Percentiles rank a stretch among this genome's conserved stretches.
phyloP scores from a whole-genome alignment of 2,797 vertebrate species.

The Oryzias sinensis region DNA sequence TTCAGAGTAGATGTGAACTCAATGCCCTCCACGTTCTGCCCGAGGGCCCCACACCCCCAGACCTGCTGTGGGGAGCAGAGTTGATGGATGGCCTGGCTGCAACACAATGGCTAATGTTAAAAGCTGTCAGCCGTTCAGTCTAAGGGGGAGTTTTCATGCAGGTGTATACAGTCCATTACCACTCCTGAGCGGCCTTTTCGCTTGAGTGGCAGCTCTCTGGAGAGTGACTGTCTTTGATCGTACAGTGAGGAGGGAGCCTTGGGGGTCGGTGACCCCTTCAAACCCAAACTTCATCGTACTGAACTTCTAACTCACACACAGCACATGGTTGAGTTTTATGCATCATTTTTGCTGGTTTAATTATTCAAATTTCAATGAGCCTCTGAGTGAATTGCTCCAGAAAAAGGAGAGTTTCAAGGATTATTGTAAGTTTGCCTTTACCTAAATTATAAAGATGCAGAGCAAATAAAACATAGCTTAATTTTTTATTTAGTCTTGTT shows the following conservation, averaged over 20 bases:
- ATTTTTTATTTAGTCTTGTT: too few relatives aligned
- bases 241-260: constrained; percentile 23
- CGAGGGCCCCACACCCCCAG: constrained; percentile 35
- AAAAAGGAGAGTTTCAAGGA: neutral
- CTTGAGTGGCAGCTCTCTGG: constrained; percentile 57
- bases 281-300: constrained; percentile 41
- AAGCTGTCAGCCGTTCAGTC: constrained; percentile 67
- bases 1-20: constrained; percentile 42
- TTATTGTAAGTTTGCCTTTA: neutral
- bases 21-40: constrained; percentile 52
- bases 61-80: constrained; percentile 38
- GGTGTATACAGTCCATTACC: constrained; percentile 41
- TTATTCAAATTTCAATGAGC: constrained; percentile 4
- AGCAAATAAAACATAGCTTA: too few relatives aligned
- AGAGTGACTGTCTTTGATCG: constrained; percentile 56
- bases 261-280: constrained; percentile 49
- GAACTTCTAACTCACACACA: constrained; percentile 27
- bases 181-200: constrained; percentile 38
- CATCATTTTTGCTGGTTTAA: constrained; percentile 8
- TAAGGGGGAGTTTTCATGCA: constrained; percentile 62
- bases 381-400: neutral
- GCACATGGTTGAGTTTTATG: constrained; percentile 9
- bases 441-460: too few relatives aligned
- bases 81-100: constrained; percentile 65
- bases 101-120: constrained; percentile 65